These are phyloP conservation scores for Stenurella melanura DNA, from an alignment of 2,888 invertebrate species.

Conservation along the genomic window DNA sequence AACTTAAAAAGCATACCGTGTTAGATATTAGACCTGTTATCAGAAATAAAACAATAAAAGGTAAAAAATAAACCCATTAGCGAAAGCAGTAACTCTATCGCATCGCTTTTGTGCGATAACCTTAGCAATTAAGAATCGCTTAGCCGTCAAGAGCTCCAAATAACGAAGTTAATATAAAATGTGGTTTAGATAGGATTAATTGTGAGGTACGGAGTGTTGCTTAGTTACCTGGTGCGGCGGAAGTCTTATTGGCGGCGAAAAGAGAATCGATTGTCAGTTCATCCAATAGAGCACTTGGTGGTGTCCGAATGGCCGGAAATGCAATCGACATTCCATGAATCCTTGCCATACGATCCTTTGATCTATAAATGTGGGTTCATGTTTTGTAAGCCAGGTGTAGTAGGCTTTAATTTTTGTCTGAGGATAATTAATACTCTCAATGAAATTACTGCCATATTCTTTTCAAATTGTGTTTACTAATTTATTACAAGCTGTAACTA, in stretches of 20 bases:
- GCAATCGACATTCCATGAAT: conserved; percentile 51
- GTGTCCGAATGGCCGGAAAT: conserved; percentile 65
- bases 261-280: conserved; percentile 57
- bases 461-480: too few species aligned
- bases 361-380: not conserved
- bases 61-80: conserved; percentile 9
- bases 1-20: not conserved
- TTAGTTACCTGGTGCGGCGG: conserved; percentile 57
- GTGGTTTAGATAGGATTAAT: conserved; percentile 34
- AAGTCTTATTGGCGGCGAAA: conserved; percentile 51
- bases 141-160: conserved; percentile 17
- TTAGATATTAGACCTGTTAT: not conserved
- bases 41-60: conserved; percentile 9
- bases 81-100: conserved; percentile 6
- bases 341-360: conserved; percentile 8
- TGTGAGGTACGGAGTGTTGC: conserved; percentile 55
- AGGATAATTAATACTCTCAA: too few species aligned
- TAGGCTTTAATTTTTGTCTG: not conserved
- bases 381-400: not conserved
- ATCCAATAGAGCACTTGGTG: conserved; percentile 60
- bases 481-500: too few species aligned
- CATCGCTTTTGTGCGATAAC: not conserved
- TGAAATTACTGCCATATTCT: too few species aligned
- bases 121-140: conserved; percentile 17
- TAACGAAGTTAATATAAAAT: conserved; percentile 18